phyloP scores from a whole-genome alignment of 2,797 vertebrate genomes.

The Moxostoma hubbsi region DNA sequence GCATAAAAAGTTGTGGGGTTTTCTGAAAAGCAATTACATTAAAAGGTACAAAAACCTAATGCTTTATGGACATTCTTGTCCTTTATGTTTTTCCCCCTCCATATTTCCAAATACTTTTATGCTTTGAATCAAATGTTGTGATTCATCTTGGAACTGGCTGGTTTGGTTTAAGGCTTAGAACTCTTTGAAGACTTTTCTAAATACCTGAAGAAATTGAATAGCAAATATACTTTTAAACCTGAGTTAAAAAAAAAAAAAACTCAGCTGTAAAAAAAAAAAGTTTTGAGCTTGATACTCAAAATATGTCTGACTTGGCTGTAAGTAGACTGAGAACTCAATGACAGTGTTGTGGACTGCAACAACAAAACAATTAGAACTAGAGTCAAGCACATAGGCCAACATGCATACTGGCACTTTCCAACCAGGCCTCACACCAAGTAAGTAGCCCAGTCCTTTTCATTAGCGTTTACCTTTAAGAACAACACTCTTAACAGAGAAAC shows the following conservation, averaged over 20 bases:
- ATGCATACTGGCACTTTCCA: background rate
- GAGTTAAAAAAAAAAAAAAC: background rate
- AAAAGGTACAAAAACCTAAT: too few relatives aligned
- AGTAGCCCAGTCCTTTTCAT: constrained; percentile 16
- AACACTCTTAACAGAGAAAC: constrained; percentile 18
- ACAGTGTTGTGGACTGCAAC: background rate
- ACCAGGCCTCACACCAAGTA: constrained; percentile 19
- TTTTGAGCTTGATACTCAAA: background rate
- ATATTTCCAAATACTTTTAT: too few relatives aligned
- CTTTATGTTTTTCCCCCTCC: too few relatives aligned
- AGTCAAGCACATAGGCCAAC: background rate
- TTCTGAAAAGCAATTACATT: too few relatives aligned
- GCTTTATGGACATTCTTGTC: too few relatives aligned
- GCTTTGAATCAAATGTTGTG: too few relatives aligned
- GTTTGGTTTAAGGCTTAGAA: background rate
- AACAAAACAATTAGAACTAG: background rate
- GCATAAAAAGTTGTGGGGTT: too few relatives aligned
- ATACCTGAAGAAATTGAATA: background rate
- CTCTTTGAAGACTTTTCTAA: background rate
- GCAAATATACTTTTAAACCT: background rate
- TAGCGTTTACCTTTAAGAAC: constrained; percentile 19
- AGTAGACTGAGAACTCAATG: background rate
- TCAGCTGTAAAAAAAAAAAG: background rate
- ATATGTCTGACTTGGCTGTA: background rate
- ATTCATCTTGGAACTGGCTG: background rate